Conservation (phyloP, 2,113 vertebrate genomes). For the Dissostichus mawsoni region DNA sequence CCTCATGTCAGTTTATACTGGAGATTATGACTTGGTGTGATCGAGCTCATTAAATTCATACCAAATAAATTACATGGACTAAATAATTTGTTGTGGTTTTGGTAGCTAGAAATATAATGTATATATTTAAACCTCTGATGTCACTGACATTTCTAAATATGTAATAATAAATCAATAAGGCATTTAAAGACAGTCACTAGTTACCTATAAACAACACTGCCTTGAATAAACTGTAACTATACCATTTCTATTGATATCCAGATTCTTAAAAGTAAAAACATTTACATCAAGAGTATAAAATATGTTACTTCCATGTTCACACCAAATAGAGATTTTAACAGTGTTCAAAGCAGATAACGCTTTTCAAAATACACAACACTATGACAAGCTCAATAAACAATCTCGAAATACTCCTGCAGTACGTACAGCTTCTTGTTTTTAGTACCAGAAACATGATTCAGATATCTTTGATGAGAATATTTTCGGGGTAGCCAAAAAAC, state of each 20-base stretch:
- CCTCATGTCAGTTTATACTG: constrained; percentile 57
- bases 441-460: constrained; percentile 46
- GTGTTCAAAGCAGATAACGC: not conserved
- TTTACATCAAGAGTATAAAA: too few relatives aligned
- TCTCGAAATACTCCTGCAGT: constrained; percentile 48
- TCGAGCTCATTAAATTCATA: constrained; percentile 31
- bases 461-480: constrained; percentile 42
- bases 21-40: constrained; percentile 40
- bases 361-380: constrained; percentile 40
- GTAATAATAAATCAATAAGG: constrained; percentile 34
- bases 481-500: constrained; percentile 63
- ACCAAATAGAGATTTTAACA: too few relatives aligned
- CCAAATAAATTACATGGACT: constrained; percentile 40
- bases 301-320: too few relatives aligned
- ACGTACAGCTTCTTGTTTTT: constrained; percentile 39
- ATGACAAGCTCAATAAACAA: constrained; percentile 42
- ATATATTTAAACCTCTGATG: constrained; percentile 40
- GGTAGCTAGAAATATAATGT: constrained; percentile 50
- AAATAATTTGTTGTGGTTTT: constrained; percentile 38
- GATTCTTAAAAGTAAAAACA: too few relatives aligned
- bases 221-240: constrained; percentile 10
- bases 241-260: too few relatives aligned
- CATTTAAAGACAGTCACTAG: constrained; percentile 3
- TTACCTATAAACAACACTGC: not conserved
- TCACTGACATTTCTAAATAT: constrained; percentile 29